phyloP scores from a whole-genome alignment of 2,113 vertebrate species.

The Mystacornis crossleyi region DNA sequence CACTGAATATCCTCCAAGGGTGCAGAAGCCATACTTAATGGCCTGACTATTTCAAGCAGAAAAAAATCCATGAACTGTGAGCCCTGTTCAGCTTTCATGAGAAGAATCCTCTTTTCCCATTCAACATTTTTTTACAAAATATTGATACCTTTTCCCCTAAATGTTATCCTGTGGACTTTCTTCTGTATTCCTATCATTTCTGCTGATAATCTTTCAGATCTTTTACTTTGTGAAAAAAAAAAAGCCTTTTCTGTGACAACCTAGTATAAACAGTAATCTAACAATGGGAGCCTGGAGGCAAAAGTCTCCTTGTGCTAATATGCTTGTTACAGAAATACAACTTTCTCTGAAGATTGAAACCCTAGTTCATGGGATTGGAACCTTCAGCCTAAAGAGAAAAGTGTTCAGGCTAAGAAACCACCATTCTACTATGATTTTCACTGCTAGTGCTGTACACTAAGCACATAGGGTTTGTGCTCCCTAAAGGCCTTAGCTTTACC shows the following conservation, averaged over 20 bases:
- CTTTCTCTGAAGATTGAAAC: neutral
- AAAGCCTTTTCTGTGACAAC: neutral
- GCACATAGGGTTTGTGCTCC: slow-evolving; percentile 76
- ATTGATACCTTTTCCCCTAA: neutral
- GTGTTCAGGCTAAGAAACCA: slow-evolving; percentile 57
- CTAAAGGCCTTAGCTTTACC: slow-evolving; percentile 78
- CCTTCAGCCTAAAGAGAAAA: slow-evolving; percentile 74
- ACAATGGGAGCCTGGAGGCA: neutral
- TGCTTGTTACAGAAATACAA: neutral
- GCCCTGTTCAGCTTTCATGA: neutral
- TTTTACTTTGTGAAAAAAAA: neutral
- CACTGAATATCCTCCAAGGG: neutral
- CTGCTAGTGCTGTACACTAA: neutral
- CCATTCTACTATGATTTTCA: neutral
- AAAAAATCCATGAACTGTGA: neutral
- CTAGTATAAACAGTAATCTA: neutral
- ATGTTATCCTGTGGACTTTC: neutral
- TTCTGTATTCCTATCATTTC: neutral
- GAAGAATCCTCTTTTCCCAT: neutral
- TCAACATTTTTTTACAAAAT: neutral
- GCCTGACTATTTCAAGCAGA: neutral
- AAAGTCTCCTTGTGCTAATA: neutral
- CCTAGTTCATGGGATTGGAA: neutral
- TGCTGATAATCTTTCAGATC: neutral
- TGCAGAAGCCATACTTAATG: neutral